Base-by-base conservation (phyloP, 2,113 vertebrate species). In the Arothron firmamentum region DNA sequence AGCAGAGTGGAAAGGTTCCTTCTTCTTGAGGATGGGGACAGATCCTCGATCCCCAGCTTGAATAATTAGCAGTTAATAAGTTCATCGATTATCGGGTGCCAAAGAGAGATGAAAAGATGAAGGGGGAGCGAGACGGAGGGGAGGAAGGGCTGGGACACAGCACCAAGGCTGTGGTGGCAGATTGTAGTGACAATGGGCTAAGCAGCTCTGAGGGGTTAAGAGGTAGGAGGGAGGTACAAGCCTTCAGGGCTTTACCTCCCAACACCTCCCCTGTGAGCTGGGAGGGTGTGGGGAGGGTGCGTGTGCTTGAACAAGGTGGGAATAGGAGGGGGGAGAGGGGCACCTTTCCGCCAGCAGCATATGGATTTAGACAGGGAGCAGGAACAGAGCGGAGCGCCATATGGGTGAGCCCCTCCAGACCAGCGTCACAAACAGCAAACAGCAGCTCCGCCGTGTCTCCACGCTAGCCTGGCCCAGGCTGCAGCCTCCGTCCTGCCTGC, bases 311-410 rank as follows among this genome's bases (percentile, higher is more conserved):
- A 78, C 58, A 85, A 88, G 90, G 91, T 92, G 89, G 93, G 90
- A 85, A 17, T 5, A 3, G 92, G 89, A 86, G 79, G 83, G 84
- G 86, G 83, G 91, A 87, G 86, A 92, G 92, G 92, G 92, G 88
- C 58, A 70, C 87, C 90, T 91, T 91, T 92, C 92, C 93, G 92
- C 92, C 92, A 91, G 93, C 88, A 91, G 94, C 95, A 96, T 96
- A 95, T 95, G 95, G 94, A 93, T 96, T 95, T 82, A 94, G 93
- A 96, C 93, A 93, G 91, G 92, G 91, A 92, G 91, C 90, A 94
- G 93, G 94, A 92, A 93, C 91, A 93, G 92, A 92, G 92, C 84
- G 78, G 81, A 61, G 70, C 92, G 91, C 94, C 96, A 98, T 96
- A 97, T 97, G 95, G 94, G 93, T 85, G 92, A 93, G 93, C 92